Conservation (phyloP, 2,797 vertebrate species). For the Pantherophis vulpinus region DNA sequence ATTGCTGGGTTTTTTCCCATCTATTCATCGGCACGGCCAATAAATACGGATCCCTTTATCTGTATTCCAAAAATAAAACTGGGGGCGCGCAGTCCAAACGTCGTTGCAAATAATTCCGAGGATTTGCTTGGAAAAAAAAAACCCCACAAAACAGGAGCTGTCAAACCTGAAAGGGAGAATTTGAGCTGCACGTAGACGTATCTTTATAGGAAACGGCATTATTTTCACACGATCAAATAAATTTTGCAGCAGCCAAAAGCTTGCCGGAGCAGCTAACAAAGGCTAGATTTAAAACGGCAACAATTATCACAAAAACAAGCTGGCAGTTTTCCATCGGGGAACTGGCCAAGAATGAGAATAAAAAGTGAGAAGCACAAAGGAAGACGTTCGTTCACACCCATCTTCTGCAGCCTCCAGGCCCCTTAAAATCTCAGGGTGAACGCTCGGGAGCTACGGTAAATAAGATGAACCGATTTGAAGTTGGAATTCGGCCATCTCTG, state of each 20-base stretch:
- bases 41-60: not conserved
- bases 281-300: not conserved
- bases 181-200: not conserved
- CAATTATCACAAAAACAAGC: not conserved
- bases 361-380: not conserved
- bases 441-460: not conserved
- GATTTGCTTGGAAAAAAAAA: not conserved
- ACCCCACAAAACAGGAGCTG: not conserved
- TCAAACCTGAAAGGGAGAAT: not conserved
- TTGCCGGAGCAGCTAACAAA: not conserved
- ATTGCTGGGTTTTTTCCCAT: not conserved
- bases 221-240: not conserved
- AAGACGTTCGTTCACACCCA: not conserved
- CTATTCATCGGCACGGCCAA: not conserved
- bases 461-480: not conserved
- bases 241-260: not conserved
- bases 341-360: not conserved
- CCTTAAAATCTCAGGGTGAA: not conserved
- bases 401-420: rapidly evolving
- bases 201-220: not conserved
- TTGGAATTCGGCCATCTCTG: not conserved
- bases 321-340: not conserved
- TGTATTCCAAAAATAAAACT: not conserved
- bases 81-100: not conserved
- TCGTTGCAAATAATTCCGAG: not conserved